Evolutionary conservation across 2,888 invertebrate species (phyloP).

Genomic region (Hypsopygia costalis): DNA sequence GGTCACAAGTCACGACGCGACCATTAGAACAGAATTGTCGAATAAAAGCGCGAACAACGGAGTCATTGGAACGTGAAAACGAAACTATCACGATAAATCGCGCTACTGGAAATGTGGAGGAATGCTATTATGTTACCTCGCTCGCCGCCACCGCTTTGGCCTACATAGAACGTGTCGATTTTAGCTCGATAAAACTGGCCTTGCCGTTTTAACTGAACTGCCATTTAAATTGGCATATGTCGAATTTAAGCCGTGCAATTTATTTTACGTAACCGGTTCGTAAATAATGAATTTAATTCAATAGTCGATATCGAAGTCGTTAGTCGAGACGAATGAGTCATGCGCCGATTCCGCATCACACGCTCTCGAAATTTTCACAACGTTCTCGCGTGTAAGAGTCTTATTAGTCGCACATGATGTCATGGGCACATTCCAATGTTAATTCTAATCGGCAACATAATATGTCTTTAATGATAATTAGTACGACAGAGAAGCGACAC

Average conservation of each 20-base stretch:
- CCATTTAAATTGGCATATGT: slow-evolving; percentile 67
- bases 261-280: slow-evolving; percentile 58
- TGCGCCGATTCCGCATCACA: slow-evolving; percentile 17
- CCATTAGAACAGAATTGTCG: slow-evolving; percentile 50
- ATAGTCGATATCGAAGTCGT: slow-evolving; percentile 40
- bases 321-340: slow-evolving; percentile 50
- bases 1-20: slow-evolving; percentile 39
- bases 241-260: slow-evolving; percentile 57
- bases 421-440: background rate
- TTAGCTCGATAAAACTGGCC: slow-evolving; percentile 68
- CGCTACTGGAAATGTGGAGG: slow-evolving; percentile 63
- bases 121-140: slow-evolving; percentile 55
- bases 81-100: slow-evolving; percentile 71
- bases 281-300: slow-evolving; percentile 51
- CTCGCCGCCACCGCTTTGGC: slow-evolving; percentile 55
- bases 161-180: slow-evolving; percentile 71
- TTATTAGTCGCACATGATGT: background rate
- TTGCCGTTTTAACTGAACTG: slow-evolving; percentile 60
- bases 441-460: background rate
- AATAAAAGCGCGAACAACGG: slow-evolving; percentile 55
- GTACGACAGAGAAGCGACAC: background rate
- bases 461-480: background rate
- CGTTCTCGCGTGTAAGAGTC: slow-evolving; percentile 4
- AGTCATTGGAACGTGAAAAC: slow-evolving; percentile 68
- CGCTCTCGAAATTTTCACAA: slow-evolving; percentile 31